Conservation (phyloP, 2,113 vertebrate genomes). For the Genyomyrus donnyi region DNA sequence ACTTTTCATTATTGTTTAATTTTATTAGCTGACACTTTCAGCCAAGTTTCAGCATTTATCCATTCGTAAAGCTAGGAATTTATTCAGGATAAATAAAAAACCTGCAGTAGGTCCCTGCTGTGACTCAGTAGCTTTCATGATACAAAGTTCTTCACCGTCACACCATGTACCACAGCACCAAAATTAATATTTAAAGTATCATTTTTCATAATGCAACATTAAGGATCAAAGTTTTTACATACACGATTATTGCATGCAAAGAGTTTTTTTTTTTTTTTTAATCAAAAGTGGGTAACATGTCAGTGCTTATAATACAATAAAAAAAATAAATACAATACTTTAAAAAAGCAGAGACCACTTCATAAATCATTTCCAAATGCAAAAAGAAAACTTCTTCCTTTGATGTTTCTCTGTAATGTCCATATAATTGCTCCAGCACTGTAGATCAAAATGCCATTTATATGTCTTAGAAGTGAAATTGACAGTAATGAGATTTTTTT, state of each 20-base stretch:
- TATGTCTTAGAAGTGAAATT: background rate
- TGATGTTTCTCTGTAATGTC: background rate
- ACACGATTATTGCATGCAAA: background rate
- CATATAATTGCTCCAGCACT: background rate
- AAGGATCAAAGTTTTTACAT: background rate
- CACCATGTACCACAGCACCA: background rate
- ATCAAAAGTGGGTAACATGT: background rate
- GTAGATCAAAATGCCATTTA: background rate
- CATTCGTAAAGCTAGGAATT: background rate
- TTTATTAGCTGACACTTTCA: background rate
- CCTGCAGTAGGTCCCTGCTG: background rate
- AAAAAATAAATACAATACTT: background rate
- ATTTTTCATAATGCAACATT: background rate
- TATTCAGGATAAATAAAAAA: background rate
- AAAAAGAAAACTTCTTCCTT: background rate
- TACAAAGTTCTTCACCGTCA: background rate
- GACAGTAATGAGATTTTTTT: slow-evolving; percentile 5
- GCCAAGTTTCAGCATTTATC: background rate
- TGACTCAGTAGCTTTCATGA: background rate
- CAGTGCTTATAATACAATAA: background rate
- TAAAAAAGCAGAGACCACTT: background rate
- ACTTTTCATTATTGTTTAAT: background rate
- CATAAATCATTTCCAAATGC: background rate
- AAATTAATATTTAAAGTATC: background rate
- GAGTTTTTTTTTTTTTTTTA: background rate